Evolutionary conservation across 2,888 invertebrate genomes (phyloP).

Genomic region (Macropis europaea): DNA sequence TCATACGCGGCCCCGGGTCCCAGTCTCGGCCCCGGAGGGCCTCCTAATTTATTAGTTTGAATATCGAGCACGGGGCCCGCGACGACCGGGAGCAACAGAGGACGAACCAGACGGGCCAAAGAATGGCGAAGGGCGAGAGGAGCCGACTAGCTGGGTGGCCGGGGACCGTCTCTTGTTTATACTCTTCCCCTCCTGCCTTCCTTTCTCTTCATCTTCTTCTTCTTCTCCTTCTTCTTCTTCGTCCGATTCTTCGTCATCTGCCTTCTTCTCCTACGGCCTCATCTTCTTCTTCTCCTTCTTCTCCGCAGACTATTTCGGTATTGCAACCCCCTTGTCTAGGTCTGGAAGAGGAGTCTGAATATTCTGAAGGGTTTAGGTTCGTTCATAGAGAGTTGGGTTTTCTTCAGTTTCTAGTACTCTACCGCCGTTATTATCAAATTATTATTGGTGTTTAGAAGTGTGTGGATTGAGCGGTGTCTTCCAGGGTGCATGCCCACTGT

Average conservation of each 20-base stretch:
- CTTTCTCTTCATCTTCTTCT: constrained; percentile 28
- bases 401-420: too few relatives aligned
- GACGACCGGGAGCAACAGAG: constrained; percentile 19
- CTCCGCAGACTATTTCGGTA: background rate
- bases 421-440: too few relatives aligned
- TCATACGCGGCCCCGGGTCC: constrained; percentile 76
- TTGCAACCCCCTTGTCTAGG: background rate
- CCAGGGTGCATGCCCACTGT: too few relatives aligned
- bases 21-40: constrained; percentile 69
- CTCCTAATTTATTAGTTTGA: constrained; percentile 80
- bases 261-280: constrained; percentile 21
- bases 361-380: too few relatives aligned
- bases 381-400: too few relatives aligned
- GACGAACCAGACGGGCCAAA: constrained; percentile 58
- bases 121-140: constrained; percentile 60
- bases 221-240: constrained; percentile 20
- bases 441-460: too few relatives aligned
- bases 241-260: constrained; percentile 20
- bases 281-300: background rate
- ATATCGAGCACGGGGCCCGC: constrained; percentile 73
- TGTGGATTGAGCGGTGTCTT: too few relatives aligned
- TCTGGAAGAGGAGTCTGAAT: too few relatives aligned
- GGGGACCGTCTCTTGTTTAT: constrained; percentile 67
- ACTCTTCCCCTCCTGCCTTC: constrained; percentile 49
- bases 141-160: constrained; percentile 77